Conservation (phyloP, 1,140 invertebrate genomes). For the Eueides isabella region DNA sequence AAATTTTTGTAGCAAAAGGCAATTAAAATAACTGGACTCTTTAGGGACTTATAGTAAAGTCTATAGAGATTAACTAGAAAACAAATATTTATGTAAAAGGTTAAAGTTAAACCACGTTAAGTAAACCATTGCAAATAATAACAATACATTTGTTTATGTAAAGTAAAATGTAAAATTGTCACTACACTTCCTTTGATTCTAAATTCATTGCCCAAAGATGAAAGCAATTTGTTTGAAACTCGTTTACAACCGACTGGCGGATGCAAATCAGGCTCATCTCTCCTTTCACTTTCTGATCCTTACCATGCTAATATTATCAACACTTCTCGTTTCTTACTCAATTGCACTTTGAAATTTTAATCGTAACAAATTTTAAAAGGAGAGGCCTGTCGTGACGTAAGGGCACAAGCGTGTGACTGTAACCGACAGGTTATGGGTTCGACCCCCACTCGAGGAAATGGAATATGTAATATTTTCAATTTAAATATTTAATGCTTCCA, state of each 20-base stretch:
- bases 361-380: neutral
- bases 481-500: too few species aligned
- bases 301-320: conserved; percentile 52
- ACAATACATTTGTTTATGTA: neutral
- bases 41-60: too few species aligned
- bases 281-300: conserved; percentile 53
- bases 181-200: conserved; percentile 37
- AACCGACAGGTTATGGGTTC: too few species aligned
- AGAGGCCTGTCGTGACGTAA: too few species aligned
- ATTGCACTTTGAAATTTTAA: conserved; percentile 10
- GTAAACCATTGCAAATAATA: neutral
- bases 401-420: too few species aligned
- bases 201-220: conserved; percentile 38
- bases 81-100: too few species aligned
- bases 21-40: too few species aligned
- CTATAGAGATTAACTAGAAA: too few species aligned
- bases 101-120: too few species aligned
- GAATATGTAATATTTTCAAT: too few species aligned
- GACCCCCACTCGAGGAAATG: too few species aligned
- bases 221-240: conserved; percentile 42
- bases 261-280: conserved; percentile 51
- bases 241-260: conserved; percentile 39
- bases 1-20: too few species aligned
- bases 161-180: conserved; percentile 25
- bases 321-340: conserved; percentile 48